Evolutionary conservation across 92 coral and sea anemone genomes (phyloP).

Genomic region (Parazoanthus atlanticus): DNA sequence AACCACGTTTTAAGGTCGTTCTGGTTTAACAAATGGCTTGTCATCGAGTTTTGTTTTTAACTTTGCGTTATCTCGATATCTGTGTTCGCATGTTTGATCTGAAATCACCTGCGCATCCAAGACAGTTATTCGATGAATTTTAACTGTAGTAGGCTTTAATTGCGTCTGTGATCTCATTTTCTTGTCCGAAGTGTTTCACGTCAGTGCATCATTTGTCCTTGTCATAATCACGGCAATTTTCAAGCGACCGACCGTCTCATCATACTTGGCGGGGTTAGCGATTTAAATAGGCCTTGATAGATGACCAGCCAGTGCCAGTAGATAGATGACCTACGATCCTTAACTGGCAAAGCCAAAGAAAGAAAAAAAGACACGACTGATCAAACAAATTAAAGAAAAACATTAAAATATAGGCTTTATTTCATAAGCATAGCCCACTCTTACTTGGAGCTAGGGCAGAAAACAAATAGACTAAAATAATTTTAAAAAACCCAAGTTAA

Average conservation of each 20-base stretch:
- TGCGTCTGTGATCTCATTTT: background rate
- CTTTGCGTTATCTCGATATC: conserved; percentile 8
- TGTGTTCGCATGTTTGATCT: background rate
- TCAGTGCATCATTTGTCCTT: background rate
- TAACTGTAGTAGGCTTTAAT: background rate
- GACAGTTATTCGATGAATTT: background rate
- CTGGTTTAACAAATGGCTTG: background rate
- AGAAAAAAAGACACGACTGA: too few relatives aligned
- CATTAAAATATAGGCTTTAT: background rate
- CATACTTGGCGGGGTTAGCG: background rate
- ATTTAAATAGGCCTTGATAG: background rate
- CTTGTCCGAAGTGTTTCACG: background rate
- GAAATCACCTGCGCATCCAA: background rate
- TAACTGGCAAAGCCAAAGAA: background rate
- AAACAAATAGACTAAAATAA: too few relatives aligned
- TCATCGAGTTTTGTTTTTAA: background rate
- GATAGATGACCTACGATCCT: background rate
- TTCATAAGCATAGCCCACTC: background rate
- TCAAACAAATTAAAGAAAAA: background rate
- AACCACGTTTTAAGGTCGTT: background rate
- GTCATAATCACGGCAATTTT: background rate
- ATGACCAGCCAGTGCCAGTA: background rate
- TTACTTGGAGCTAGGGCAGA: background rate
- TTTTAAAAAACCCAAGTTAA: too few relatives aligned
- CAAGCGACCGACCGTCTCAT: background rate